Evolutionary conservation across 2,888 invertebrate species (phyloP).

Genomic region (Trisateles emortualis): DNA sequence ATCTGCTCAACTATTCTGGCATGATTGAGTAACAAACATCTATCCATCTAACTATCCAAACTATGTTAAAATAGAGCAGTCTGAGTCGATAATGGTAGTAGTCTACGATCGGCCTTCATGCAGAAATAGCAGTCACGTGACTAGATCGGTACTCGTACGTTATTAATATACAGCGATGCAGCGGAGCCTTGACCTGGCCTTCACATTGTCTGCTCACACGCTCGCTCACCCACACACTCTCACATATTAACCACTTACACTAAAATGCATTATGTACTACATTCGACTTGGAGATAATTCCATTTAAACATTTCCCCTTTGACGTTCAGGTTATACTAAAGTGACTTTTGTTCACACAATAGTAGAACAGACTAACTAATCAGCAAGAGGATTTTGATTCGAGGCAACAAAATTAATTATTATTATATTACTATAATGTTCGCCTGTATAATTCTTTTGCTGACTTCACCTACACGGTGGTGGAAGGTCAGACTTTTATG

Average conservation of each 20-base stretch:
- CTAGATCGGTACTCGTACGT: constrained; percentile 55
- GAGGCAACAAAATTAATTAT: too few species aligned
- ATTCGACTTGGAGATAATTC: constrained; percentile 45
- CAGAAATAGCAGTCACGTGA: constrained; percentile 58
- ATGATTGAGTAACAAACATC: too few species aligned
- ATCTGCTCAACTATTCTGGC: too few species aligned
- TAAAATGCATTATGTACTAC: constrained; percentile 52
- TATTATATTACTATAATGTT: too few species aligned
- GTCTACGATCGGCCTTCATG: constrained; percentile 45
- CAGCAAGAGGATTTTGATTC: too few species aligned
- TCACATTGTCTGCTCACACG: constrained; percentile 48
- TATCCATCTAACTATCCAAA: not conserved
- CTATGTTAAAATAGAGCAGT: constrained; percentile 28
- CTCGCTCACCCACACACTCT: constrained; percentile 17
- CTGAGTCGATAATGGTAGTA: constrained; percentile 35
- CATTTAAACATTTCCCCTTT: constrained; percentile 34
- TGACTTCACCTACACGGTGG: too few species aligned
- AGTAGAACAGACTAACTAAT: too few species aligned
- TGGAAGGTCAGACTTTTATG: too few species aligned
- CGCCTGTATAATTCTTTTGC: too few species aligned
- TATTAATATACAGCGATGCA: constrained; percentile 64
- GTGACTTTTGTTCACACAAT: constrained; percentile 22
- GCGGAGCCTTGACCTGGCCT: constrained; percentile 76
- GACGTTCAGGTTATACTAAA: constrained; percentile 32
- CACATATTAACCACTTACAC: constrained; percentile 42